Evolutionary conservation across 1,140 invertebrate genomes (phyloP), one percentile per base, ranked within the genome.

Genomic region (Apis mellifera): DNA sequence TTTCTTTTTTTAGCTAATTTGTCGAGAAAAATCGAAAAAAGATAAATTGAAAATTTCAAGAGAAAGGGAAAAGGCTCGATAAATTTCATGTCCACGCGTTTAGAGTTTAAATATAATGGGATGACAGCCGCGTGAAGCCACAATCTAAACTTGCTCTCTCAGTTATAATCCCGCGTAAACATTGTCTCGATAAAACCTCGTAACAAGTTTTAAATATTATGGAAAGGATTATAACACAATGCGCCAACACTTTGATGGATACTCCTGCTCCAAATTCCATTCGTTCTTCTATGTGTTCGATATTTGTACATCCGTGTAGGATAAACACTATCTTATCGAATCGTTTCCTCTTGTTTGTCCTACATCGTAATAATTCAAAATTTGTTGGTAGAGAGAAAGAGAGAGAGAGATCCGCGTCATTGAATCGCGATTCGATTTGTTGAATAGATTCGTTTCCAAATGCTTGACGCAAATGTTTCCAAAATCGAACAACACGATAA

Each of bases 301-400:
- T 80, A 87, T 74, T 79, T 80, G 70, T 55, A 70, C 86, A 50
- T 21, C 68, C 72, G 72, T 50, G 79, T 65, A 62, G 78, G 70
- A 81, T 85, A 88, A 85, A 73, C 62, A 57, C 73, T n/a, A 83
- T 83, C 74, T 84, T 89, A 86, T 82, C 72, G 78, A 73, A 72
- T 42, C 32, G 70, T 4, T 32, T 42, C 48, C 62, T 70, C 65
- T 21, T 7, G 55, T 76, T 66, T 69, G 19, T 26, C 50, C 60
- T 12, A 26, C 8, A 17, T 1, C 9, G 50, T 74, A 65, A 89
- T 86, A 82, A 88, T 78, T 42, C 32, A 42, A 42, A 42, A 42
- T 42, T 42, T 42, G 32, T 42, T 42, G 32, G 0, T 42, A 7
- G 32, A 32, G 32, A 32, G 2, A 32, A 2, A 32, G 2, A 42